phyloP scores from a whole-genome alignment of 1,140 invertebrate genomes.

The Diachasmimorpha longicaudata region DNA sequence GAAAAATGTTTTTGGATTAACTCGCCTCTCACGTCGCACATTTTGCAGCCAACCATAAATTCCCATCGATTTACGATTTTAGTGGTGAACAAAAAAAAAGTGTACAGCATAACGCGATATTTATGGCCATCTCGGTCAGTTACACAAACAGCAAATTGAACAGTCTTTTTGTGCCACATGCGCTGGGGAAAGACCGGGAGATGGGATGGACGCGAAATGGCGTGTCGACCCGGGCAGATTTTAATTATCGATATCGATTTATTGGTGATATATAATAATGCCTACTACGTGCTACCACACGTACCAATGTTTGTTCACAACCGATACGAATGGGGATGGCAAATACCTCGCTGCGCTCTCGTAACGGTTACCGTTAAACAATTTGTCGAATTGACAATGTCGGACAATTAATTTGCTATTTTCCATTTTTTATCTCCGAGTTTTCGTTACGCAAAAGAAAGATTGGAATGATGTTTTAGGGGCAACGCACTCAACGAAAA shows the following conservation, averaged over 20 bases:
- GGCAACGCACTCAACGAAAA: too few relatives aligned
- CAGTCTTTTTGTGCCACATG: conserved; percentile 51
- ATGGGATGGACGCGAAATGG: not conserved
- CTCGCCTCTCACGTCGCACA: not conserved
- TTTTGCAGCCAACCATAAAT: conserved; percentile 47
- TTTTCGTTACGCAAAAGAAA: too few relatives aligned
- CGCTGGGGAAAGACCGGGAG: conserved; percentile 7
- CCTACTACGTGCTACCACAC: conserved; percentile 41
- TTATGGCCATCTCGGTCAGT: conserved; percentile 61
- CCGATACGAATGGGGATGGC: conserved; percentile 58
- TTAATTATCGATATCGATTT: conserved; percentile 65
- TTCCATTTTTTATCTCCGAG: too few relatives aligned
- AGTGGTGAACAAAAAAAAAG: conserved; percentile 45
- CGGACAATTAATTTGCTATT: too few relatives aligned
- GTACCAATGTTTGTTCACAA: conserved; percentile 55
- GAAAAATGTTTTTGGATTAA: conserved; percentile 29
- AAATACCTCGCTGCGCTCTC: conserved; percentile 47
- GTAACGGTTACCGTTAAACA: conserved; percentile 6
- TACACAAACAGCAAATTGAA: conserved; percentile 62
- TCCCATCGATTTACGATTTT: conserved; percentile 58
- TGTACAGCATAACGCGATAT: conserved; percentile 54
- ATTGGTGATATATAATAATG: conserved; percentile 62
- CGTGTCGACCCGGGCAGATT: conserved; percentile 47
- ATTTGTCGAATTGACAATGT: not conserved
- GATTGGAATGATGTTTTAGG: too few relatives aligned